phyloP scores from a whole-genome alignment of 2,113 vertebrate genomes.

The Solea senegalensis region DNA sequence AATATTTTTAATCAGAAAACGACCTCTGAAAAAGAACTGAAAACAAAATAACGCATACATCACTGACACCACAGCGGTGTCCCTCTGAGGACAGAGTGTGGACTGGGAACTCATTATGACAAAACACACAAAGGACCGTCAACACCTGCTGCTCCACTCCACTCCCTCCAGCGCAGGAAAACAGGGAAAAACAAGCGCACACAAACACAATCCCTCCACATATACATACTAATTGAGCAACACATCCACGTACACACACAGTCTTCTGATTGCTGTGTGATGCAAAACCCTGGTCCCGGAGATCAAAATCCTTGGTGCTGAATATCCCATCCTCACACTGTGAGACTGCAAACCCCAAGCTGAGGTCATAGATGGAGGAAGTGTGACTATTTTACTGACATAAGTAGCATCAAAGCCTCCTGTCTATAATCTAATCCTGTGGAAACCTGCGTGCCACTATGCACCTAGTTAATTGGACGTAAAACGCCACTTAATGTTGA shows the following conservation, averaged over 20 bases:
- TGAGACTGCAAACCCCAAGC: slow-evolving; percentile 28
- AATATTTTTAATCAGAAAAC: neutral
- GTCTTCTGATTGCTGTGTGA: slow-evolving; percentile 22
- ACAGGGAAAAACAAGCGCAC: slow-evolving; percentile 40
- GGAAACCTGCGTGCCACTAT: slow-evolving; percentile 28
- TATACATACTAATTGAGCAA: slow-evolving; percentile 32
- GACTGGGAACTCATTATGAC: slow-evolving; percentile 74
- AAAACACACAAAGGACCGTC: slow-evolving; percentile 59
- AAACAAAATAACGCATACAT: neutral
- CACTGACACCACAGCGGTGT: slow-evolving; percentile 28
- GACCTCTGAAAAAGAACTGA: neutral
- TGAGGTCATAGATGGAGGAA: slow-evolving; percentile 50
- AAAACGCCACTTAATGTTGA: slow-evolving; percentile 4
- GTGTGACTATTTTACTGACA: slow-evolving; percentile 45
- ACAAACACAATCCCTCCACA: slow-evolving; percentile 36
- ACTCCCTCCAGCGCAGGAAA: slow-evolving; percentile 45
- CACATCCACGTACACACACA: neutral
- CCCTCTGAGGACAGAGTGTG: slow-evolving; percentile 48
- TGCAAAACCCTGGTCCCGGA: slow-evolving; percentile 46
- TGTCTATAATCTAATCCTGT: slow-evolving; percentile 36
- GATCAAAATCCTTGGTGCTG: slow-evolving; percentile 12
- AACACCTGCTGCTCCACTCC: slow-evolving; percentile 67
- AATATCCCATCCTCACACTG: slow-evolving; percentile 16
- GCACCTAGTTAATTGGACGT: slow-evolving; percentile 44
- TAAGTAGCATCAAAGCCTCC: slow-evolving; percentile 53